Evolutionary conservation across 2,888 invertebrate species (phyloP).

Genomic region (Cotesia congregata): DNA sequence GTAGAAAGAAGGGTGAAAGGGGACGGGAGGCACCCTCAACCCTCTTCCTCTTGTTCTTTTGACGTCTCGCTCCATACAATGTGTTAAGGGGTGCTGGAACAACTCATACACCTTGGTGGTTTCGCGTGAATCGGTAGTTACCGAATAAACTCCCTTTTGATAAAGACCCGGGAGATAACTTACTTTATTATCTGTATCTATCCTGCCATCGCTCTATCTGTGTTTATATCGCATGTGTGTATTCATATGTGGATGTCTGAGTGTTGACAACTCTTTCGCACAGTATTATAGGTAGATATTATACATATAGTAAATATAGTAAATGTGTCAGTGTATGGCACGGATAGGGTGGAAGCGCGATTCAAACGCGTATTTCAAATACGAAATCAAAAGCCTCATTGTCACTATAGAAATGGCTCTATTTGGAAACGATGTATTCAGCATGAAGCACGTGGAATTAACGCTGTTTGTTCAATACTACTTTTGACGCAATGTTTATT

Average conservation of each 20-base stretch:
- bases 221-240: background rate
- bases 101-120: constrained; percentile 47
- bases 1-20: background rate
- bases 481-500: constrained; percentile 52
- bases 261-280: constrained; percentile 30
- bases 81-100: constrained; percentile 17
- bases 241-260: constrained; percentile 33
- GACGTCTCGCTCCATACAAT: constrained; percentile 5
- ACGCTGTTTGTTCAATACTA: constrained; percentile 65
- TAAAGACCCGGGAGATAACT: constrained; percentile 33
- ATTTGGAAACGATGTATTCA: constrained; percentile 70
- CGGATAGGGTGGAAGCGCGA: constrained; percentile 56
- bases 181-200: constrained; percentile 39
- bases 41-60: constrained; percentile 9
- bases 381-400: constrained; percentile 70
- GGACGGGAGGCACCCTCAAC: background rate
- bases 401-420: constrained; percentile 69
- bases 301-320: constrained; percentile 4
- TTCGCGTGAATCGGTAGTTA: constrained; percentile 63
- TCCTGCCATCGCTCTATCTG: background rate
- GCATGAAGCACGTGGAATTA: constrained; percentile 66
- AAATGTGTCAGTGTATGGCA: constrained; percentile 27
- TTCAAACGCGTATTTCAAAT: constrained; percentile 64
- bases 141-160: constrained; percentile 56
- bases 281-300: background rate